phyloP scores from a whole-genome alignment of 64 coral and sea anemone genomes.

The Anthopleura sola region DNA sequence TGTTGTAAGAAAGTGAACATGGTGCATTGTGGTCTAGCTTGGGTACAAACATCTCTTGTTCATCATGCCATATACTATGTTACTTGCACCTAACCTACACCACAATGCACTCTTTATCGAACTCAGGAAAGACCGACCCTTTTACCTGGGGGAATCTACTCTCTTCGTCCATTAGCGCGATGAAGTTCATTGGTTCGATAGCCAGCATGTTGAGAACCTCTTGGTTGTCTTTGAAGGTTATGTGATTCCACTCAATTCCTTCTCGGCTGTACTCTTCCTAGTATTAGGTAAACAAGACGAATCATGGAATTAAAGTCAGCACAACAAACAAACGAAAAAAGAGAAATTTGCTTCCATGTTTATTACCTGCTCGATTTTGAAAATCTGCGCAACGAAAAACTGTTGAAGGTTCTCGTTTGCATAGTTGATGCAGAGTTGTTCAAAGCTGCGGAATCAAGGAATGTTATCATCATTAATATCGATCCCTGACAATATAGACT shows the following conservation, averaged over 20 bases:
- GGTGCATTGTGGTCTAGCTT: too few species aligned
- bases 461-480: too few species aligned
- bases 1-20: too few species aligned
- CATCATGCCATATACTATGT: too few species aligned
- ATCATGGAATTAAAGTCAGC: not conserved
- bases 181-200: slow-evolving; percentile 67
- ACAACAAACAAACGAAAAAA: not conserved
- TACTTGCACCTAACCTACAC: too few species aligned
- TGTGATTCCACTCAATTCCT: slow-evolving; percentile 78
- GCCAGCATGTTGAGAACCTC: slow-evolving; percentile 80
- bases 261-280: slow-evolving; percentile 79
- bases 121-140: too few species aligned
- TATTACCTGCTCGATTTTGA: slow-evolving; percentile 87
- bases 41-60: too few species aligned
- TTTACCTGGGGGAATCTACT: slow-evolving; percentile 82
- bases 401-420: slow-evolving; percentile 90
- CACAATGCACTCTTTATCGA: not conserved
- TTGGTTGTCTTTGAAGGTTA: slow-evolving; percentile 84
- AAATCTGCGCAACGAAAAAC: slow-evolving; percentile 84
- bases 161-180: slow-evolving; percentile 89
- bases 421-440: slow-evolving; percentile 80
- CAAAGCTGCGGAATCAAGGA: slow-evolving; percentile 36
- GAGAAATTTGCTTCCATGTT: not conserved
- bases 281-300: not conserved
- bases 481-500: too few species aligned